These are phyloP conservation scores for Laothoe populi DNA, from an alignment of 2,888 invertebrate genomes.

Conservation along the genomic window DNA sequence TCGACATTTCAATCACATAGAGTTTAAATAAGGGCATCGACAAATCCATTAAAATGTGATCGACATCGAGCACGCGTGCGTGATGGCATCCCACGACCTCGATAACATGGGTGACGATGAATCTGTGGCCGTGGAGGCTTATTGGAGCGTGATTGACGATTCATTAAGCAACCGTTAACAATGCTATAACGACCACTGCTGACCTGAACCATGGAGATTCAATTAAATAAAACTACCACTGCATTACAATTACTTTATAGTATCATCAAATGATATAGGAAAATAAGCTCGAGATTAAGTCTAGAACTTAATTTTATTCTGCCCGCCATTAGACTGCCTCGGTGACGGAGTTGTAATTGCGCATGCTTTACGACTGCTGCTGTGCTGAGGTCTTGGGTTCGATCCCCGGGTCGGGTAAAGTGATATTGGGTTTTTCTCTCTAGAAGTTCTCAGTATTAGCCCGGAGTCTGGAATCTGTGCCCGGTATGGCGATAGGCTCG, in stretches of 20 bases:
- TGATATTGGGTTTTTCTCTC: no score
- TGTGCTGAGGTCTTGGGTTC: no score
- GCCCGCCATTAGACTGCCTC: no score
- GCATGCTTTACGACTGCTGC: no score
- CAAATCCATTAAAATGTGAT: conserved; percentile 63
- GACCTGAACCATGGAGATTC: neutral
- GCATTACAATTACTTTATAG: no score
- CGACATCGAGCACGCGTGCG: conserved; percentile 55
- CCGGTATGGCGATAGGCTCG: no score
- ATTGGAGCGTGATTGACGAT: conserved; percentile 40
- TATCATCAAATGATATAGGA: neutral
- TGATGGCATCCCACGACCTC: conserved; percentile 63
- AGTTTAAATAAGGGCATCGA: conserved; percentile 52
- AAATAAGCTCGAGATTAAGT: neutral
- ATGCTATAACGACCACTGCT: neutral
- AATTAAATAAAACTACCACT: neutral
- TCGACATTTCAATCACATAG: conserved; percentile 41
- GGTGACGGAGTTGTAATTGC: no score
- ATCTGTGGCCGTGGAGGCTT: conserved; percentile 42
- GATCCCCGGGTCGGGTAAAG: no score
- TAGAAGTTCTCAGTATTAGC: no score
- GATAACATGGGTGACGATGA: conserved; percentile 41
- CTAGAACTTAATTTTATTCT: no score
- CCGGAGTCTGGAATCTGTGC: no score
- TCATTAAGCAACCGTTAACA: conserved; percentile 19